Evolutionary conservation across 30 jellyfish, hydroid and myxozoan genomes (phyloP).

Genomic region (Sanderia malayensis): DNA sequence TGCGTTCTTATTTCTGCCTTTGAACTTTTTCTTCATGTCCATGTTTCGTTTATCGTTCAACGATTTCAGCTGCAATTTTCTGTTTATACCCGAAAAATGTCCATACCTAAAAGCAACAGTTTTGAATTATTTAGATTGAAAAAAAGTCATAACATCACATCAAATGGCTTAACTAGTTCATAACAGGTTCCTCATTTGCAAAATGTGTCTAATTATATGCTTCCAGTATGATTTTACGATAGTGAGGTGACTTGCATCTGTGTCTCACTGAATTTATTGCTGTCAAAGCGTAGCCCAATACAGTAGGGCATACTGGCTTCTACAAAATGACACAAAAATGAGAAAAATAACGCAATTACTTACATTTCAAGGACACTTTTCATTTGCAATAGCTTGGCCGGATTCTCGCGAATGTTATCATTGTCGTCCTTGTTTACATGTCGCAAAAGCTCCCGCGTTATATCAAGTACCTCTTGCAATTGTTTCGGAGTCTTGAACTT

Average conservation of each 20-base stretch:
- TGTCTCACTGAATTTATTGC: too few species aligned
- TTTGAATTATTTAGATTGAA: too few species aligned
- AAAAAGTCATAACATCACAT: too few species aligned
- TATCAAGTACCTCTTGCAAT: constrained; percentile 93
- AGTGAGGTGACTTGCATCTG: too few species aligned
- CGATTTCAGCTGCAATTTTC: constrained; percentile 83
- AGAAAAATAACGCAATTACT: too few species aligned
- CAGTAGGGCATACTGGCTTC: too few species aligned
- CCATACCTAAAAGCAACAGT: constrained; percentile 82
- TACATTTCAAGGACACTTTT: constrained; percentile 97
- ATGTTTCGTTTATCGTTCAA: constrained; percentile 88
- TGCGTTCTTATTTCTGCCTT: constrained; percentile 76
- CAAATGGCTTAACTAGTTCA: too few species aligned
- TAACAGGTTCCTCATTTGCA: too few species aligned
- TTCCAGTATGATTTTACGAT: too few species aligned
- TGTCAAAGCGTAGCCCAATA: too few species aligned
- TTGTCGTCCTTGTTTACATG: constrained; percentile 38
- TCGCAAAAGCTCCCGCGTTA: constrained; percentile 79
- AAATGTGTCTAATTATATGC: too few species aligned
- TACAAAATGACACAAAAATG: too few species aligned
- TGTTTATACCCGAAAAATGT: constrained; percentile 91
- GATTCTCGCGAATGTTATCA: constrained; percentile 75
- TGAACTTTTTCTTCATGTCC: constrained; percentile 83
- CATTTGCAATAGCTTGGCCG: constrained; percentile 90
- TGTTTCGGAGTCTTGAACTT: constrained; percentile 89